Percentiles rank a stretch among this genome's conserved stretches.
phyloP scores from a whole-genome alignment of 2,113 vertebrate species.

The Dissostichus mawsoni region DNA sequence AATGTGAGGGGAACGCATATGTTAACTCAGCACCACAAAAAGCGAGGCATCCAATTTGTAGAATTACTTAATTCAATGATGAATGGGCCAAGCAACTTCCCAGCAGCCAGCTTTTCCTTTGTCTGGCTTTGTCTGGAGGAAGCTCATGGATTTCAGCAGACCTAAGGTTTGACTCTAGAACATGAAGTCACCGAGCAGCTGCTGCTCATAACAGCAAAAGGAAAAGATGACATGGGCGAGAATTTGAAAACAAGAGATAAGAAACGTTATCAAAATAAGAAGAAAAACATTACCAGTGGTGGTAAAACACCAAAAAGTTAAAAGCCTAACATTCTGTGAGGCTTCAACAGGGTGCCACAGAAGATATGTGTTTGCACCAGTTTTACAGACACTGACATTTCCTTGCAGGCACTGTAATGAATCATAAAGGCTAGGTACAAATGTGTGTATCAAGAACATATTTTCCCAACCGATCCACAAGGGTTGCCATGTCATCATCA shows the following conservation, averaged over 20 bases:
- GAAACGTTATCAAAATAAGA: neutral
- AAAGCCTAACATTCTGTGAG: neutral
- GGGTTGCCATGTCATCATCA: neutral
- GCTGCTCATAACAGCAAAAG: conserved; percentile 55
- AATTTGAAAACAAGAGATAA: neutral
- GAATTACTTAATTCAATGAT: conserved; percentile 71
- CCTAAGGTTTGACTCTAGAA: conserved; percentile 45
- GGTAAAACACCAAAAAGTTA: neutral
- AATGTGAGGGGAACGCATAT: conserved; percentile 41
- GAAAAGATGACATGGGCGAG: conserved; percentile 22
- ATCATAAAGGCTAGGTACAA: conserved; percentile 9
- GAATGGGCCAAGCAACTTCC: conserved; percentile 71
- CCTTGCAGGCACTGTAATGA: conserved; percentile 3
- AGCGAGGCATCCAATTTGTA: conserved; percentile 65
- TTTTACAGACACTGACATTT: conserved; percentile 20
- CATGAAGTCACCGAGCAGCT: conserved; percentile 43
- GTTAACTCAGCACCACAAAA: conserved; percentile 58
- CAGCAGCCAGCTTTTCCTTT: conserved; percentile 58
- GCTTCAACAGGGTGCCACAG: conserved; percentile 10
- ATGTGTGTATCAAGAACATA: conserved; percentile 11
- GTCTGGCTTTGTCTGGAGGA: conserved; percentile 56
- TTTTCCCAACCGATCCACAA: neutral
- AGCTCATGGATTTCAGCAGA: conserved; percentile 45
- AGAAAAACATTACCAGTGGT: neutral
- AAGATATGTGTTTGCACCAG: conserved; percentile 12